These are phyloP conservation scores for Amphimallon solstitiale DNA, from an alignment of 2,888 invertebrate species.

Conservation along the genomic window DNA sequence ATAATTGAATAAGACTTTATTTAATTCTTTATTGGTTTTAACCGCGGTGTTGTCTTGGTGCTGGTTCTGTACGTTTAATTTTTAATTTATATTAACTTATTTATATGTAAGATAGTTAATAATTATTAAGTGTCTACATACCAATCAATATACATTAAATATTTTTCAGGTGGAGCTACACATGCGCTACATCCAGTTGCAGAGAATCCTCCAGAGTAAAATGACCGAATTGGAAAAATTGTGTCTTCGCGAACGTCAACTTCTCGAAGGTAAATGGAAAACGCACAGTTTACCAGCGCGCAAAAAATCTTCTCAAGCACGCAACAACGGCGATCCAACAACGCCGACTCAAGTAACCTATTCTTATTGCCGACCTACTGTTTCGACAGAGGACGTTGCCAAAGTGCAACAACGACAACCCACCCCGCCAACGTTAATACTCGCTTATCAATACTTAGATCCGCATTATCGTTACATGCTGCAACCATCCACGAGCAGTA, in stretches of 20 bases:
- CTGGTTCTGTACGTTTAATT: too few relatives aligned
- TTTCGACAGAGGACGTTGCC: slow-evolving; percentile 84
- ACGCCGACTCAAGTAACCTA: slow-evolving; percentile 65
- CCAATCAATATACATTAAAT: too few relatives aligned
- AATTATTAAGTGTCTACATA: too few relatives aligned
- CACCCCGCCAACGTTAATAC: slow-evolving; percentile 58
- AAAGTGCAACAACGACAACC: slow-evolving; percentile 56
- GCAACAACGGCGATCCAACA: slow-evolving; percentile 62
- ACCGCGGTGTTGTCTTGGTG: too few relatives aligned
- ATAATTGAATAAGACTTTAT: too few relatives aligned
- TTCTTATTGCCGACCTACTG: slow-evolving; percentile 78
- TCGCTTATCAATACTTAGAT: slow-evolving; percentile 72
- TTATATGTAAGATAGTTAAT: too few relatives aligned
- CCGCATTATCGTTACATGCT: slow-evolving; percentile 78
- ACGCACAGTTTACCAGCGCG: slow-evolving; percentile 88
- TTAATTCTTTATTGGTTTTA: too few relatives aligned
- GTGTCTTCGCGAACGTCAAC: slow-evolving; percentile 82
- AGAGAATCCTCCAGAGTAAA: slow-evolving; percentile 84
- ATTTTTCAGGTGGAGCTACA: slow-evolving; percentile 81
- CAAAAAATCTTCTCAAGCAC: slow-evolving; percentile 69
- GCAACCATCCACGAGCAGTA: slow-evolving; percentile 72
- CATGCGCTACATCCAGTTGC: slow-evolving; percentile 90
- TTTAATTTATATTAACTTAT: too few relatives aligned
- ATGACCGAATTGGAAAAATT: slow-evolving; percentile 86
- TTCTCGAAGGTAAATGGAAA: slow-evolving; percentile 88